These are phyloP conservation scores for Bactericera cockerelli DNA, from an alignment of 1,140 invertebrate species.

Conservation along the genomic window DNA sequence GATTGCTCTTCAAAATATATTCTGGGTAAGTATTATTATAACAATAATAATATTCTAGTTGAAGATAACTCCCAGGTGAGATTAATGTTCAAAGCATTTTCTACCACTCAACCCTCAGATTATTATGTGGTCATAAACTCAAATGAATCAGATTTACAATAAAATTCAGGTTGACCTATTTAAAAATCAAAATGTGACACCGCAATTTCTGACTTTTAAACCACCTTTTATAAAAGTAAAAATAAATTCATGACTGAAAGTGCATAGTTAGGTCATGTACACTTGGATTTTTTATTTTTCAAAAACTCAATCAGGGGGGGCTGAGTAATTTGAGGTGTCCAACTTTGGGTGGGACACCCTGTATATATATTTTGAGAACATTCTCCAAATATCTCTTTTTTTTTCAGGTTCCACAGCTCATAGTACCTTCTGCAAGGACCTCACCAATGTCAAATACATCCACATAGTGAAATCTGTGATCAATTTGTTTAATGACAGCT, in stretches of 20 bases:
- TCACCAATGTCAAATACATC: neutral
- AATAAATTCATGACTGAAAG: neutral
- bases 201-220: neutral
- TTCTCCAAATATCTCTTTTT: neutral
- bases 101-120: too few relatives aligned
- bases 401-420: neutral
- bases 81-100: too few relatives aligned
- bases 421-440: neutral
- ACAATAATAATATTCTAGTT: too few relatives aligned
- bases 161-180: too few relatives aligned
- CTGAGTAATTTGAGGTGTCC: neutral
- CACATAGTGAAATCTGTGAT: neutral
- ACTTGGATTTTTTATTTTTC: neutral
- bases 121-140: too few relatives aligned
- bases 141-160: too few relatives aligned
- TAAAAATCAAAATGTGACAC: too few relatives aligned
- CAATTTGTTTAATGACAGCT: neutral
- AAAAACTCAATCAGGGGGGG: neutral
- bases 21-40: neutral
- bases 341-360: too few relatives aligned
- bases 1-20: neutral
- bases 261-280: too few relatives aligned
- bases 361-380: neutral
- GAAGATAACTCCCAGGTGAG: too few relatives aligned
- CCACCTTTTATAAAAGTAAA: neutral